phyloP scores from a whole-genome alignment of 2,888 invertebrate species.

The Ametastegia equiseti region DNA sequence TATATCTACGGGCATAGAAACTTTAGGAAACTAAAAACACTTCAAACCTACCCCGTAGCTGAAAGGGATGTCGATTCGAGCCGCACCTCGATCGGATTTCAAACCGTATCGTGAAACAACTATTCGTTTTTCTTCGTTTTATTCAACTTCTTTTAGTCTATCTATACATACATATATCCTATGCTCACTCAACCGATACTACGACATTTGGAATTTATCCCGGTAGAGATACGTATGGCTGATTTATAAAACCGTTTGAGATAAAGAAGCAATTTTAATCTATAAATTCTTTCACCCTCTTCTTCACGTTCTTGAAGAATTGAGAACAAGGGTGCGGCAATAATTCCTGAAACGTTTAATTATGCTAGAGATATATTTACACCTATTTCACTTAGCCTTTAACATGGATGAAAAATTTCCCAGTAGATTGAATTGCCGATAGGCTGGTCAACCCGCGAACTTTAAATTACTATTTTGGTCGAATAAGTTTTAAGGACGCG shows the following conservation, averaged over 20 bases:
- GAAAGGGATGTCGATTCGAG: background rate
- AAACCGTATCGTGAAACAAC: background rate
- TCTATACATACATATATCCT: too few species aligned
- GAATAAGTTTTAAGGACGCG: constrained; percentile 10
- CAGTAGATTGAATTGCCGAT: constrained; percentile 14
- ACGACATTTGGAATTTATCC: background rate
- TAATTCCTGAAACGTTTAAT: constrained; percentile 14
- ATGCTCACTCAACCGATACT: background rate
- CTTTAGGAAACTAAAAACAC: constrained; percentile 11
- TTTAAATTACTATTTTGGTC: constrained; percentile 26
- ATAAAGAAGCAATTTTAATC: background rate
- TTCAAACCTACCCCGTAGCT: background rate
- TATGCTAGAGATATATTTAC: constrained; percentile 19
- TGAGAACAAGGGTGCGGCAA: background rate
- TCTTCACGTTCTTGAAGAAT: background rate
- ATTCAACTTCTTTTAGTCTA: too few species aligned
- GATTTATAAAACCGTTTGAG: background rate
- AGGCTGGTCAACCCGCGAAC: constrained; percentile 24
- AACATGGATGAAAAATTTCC: constrained; percentile 20
- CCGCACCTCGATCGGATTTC: background rate
- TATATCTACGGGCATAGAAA: background rate
- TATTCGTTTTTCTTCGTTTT: background rate
- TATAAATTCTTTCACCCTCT: background rate
- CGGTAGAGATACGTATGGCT: background rate
- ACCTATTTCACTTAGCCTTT: constrained; percentile 13